Evolutionary conservation across 2,888 invertebrate genomes (phyloP).

Genomic region (Cosmia trapezina): DNA sequence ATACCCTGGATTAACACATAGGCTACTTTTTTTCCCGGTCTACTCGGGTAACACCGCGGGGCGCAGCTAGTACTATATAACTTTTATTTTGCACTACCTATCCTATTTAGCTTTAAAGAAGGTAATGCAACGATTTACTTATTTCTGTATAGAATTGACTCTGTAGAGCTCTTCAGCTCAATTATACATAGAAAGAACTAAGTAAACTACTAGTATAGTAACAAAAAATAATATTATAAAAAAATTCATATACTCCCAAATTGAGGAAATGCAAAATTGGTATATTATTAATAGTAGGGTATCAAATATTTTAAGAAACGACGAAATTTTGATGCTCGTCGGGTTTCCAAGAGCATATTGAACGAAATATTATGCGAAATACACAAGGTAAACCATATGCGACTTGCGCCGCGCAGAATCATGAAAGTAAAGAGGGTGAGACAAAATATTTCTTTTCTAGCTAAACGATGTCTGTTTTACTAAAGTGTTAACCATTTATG

Average conservation of each 20-base stretch:
- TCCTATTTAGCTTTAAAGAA: background rate
- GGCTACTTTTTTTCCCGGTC: too few species aligned
- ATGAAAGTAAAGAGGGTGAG: constrained; percentile 35
- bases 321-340: constrained; percentile 28
- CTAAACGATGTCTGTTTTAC: background rate
- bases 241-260: background rate
- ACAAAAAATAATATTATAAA: background rate
- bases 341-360: constrained; percentile 37
- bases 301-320: constrained; percentile 19
- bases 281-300: background rate
- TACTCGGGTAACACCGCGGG: too few species aligned
- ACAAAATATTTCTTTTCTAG: background rate
- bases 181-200: background rate
- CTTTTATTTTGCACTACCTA: background rate
- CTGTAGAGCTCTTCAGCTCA: background rate
- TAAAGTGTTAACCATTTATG: background rate
- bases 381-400: constrained; percentile 17
- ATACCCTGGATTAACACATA: too few species aligned
- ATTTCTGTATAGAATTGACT: background rate
- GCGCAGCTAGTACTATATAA: background rate
- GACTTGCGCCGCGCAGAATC: background rate
- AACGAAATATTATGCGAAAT: constrained; percentile 33
- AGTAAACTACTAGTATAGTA: background rate
- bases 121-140: background rate
- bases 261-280: background rate